A percentile compares a stretch with the other conserved stretches of the same genome.
These are phyloP conservation scores for Silurus aristotelis DNA, from an alignment of 2,797 vertebrate species.

Conservation along the genomic window DNA sequence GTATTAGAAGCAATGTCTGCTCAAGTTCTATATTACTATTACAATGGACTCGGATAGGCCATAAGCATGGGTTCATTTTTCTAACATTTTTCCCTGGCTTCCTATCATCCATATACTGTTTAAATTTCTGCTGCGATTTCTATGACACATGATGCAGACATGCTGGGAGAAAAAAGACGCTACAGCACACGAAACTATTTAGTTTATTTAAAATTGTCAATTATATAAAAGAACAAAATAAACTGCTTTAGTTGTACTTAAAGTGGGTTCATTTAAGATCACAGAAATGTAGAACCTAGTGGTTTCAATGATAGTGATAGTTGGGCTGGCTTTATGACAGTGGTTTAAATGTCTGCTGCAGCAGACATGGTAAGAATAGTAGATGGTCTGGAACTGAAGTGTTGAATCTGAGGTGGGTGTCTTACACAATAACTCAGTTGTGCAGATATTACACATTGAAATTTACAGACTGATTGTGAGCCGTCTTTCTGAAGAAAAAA, in stretches of 20 bases:
- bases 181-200: neutral
- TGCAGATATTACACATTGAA: neutral
- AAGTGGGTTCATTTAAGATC: neutral
- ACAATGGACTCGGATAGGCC: neutral
- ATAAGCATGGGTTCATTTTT: neutral
- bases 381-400: neutral
- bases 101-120: neutral
- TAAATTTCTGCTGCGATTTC: neutral
- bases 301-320: neutral
- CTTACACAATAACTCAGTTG: conserved; percentile 12
- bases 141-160: neutral
- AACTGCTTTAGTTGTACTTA: neutral
- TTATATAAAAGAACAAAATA: neutral
- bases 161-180: neutral
- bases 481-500: neutral
- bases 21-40: neutral
- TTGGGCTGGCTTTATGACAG: neutral
- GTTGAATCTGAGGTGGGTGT: neutral
- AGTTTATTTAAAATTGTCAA: neutral
- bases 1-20: neutral
- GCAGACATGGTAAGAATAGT: neutral
- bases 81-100: too few species aligned
- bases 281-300: neutral
- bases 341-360: neutral
- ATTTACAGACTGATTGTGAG: neutral